Conservation (phyloP, 2,113 vertebrate species). For the Nerophis ophidion region DNA sequence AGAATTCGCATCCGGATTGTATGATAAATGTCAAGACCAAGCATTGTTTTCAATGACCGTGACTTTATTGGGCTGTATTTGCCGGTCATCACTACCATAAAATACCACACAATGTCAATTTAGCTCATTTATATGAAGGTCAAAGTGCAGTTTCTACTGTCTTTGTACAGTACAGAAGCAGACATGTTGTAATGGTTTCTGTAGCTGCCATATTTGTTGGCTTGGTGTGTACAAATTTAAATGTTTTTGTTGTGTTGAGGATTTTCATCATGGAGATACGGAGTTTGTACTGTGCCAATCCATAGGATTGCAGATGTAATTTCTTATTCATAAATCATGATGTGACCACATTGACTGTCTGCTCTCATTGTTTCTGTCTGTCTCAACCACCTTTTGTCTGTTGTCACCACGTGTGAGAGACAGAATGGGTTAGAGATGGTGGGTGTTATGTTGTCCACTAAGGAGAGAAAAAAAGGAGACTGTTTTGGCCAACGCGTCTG, state of each 20-base stretch:
- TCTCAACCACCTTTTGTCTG: slow-evolving; percentile 2
- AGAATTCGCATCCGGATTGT: not conserved
- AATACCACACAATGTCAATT: not conserved
- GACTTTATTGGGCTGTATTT: slow-evolving; percentile 16
- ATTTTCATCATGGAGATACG: slow-evolving; percentile 6
- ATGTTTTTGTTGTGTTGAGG: slow-evolving; percentile 29
- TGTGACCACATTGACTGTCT: slow-evolving; percentile 24
- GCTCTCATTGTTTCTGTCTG: slow-evolving; percentile 14
- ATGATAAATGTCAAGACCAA: slow-evolving; percentile 9
- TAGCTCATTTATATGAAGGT: slow-evolving; percentile 15
- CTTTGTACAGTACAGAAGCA: slow-evolving; percentile 12
- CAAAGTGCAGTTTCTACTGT: slow-evolving; percentile 24
- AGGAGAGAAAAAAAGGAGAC: not conserved
- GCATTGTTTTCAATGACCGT: not conserved
- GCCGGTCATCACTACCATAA: slow-evolving; percentile 9
- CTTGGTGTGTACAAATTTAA: slow-evolving; percentile 33
- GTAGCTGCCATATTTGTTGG: slow-evolving; percentile 50
- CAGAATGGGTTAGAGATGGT: not conserved
- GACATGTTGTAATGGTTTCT: not conserved
- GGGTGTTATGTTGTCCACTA: not conserved
- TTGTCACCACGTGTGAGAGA: not conserved
- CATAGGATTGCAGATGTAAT: slow-evolving; percentile 39
- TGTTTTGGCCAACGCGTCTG: not conserved
- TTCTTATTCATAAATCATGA: slow-evolving; percentile 48
- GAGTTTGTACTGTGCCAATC: slow-evolving; percentile 22